phyloP scores from a whole-genome alignment of 2,797 vertebrate species.

The Phaenicophaeus curvirostris region DNA sequence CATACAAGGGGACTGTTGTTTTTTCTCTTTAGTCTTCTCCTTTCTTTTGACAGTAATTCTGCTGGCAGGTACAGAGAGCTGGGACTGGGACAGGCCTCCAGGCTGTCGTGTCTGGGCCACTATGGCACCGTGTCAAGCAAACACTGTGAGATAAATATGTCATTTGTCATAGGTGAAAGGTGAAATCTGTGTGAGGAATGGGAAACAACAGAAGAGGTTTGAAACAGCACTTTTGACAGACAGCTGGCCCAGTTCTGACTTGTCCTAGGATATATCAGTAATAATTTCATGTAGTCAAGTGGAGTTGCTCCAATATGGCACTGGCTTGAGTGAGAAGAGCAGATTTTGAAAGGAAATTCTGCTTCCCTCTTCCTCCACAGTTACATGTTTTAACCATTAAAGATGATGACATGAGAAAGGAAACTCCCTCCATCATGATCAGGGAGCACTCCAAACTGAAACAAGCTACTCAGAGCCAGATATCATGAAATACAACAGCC shows the following conservation, averaged over 20 bases:
- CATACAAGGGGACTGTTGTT: rapidly evolving
- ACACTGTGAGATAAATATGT: background rate
- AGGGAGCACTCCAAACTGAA: background rate
- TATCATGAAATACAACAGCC: background rate
- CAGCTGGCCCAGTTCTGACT: background rate
- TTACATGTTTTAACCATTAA: background rate
- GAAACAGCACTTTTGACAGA: background rate
- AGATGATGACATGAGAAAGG: background rate
- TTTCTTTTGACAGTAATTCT: background rate
- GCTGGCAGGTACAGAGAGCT: background rate
- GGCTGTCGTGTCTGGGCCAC: background rate
- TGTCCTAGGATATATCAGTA: background rate
- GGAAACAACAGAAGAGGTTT: background rate
- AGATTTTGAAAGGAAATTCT: background rate
- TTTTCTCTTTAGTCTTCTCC: background rate
- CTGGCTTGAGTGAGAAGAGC: background rate
- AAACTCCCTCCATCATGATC: background rate
- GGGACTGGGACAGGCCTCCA: background rate
- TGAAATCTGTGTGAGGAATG: background rate
- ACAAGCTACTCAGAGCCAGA: background rate
- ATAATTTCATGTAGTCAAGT: background rate
- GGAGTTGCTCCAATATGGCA: background rate
- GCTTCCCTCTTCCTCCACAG: background rate
- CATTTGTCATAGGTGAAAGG: background rate
- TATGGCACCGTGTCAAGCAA: background rate